phyloP scores from a whole-genome alignment of 2,797 vertebrate genomes.

The Microctenopoma lineatum region DNA sequence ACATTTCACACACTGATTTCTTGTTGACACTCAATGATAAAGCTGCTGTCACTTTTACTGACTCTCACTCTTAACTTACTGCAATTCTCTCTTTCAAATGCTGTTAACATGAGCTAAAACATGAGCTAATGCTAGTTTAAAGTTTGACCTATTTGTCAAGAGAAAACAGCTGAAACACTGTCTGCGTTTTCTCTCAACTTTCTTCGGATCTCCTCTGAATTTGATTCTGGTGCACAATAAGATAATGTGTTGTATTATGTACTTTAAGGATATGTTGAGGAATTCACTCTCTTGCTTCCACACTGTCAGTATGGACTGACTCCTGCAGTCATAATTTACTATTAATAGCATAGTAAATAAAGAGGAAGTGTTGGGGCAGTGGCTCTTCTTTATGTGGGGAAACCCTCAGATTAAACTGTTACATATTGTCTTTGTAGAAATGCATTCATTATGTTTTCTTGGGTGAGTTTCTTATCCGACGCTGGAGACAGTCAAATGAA shows the following conservation, averaged over 20 bases:
- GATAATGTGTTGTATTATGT: not conserved
- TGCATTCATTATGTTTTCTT: constrained; percentile 18
- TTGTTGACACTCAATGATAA: not conserved
- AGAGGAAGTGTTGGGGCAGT: not conserved
- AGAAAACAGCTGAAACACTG: not conserved
- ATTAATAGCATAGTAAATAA: not conserved
- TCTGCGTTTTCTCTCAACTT: constrained; percentile 6
- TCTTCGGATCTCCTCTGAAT: not conserved
- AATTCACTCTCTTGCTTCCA: constrained; percentile 6
- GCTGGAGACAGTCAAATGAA: constrained; percentile 11
- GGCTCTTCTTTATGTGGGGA: not conserved
- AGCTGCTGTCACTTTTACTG: constrained; percentile 23
- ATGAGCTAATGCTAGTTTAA: too few species aligned
- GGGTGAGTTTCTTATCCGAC: constrained; percentile 14
- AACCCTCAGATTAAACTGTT: constrained; percentile 14
- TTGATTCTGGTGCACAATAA: not conserved
- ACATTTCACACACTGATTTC: constrained; percentile 1
- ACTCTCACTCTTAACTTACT: too few species aligned
- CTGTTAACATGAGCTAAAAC: too few species aligned
- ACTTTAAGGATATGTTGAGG: not conserved
- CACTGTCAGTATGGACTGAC: not conserved
- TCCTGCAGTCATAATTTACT: not conserved
- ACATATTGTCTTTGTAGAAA: not conserved
- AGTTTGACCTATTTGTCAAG: too few species aligned
- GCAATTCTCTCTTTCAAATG: not conserved